Percentiles rank a stretch among this genome's conserved stretches.
Evolutionary conservation across 2,888 invertebrate genomes (phyloP).

Genomic region (Plebejus anna): DNA sequence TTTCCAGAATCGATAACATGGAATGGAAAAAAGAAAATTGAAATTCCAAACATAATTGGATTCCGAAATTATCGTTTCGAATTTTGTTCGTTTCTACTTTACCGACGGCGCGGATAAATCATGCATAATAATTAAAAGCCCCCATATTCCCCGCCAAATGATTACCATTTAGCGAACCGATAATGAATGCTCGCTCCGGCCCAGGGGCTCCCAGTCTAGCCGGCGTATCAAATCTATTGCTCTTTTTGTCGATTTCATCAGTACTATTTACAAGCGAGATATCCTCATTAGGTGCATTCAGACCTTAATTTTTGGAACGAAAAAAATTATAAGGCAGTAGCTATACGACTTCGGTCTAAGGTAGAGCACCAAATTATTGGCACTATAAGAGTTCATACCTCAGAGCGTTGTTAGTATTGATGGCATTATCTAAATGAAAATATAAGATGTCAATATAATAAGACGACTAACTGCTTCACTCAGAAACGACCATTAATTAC

Average conservation of each 20-base stretch:
- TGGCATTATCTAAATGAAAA: no score
- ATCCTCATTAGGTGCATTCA: background rate
- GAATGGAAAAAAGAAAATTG: conserved; percentile 31
- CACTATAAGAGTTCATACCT: background rate
- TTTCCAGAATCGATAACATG: conserved; percentile 10
- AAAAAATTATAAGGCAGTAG: no score
- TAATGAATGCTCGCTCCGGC: conserved; percentile 41
- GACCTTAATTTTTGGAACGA: background rate
- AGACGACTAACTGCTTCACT: no score
- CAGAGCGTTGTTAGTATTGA: no score
- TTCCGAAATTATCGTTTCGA: conserved; percentile 31
- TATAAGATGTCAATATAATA: no score
- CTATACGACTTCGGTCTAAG: no score
- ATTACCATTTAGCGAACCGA: conserved; percentile 42
- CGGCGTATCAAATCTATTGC: conserved; percentile 29
- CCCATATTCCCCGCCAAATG: conserved; percentile 41
- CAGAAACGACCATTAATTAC: no score
- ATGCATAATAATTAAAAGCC: conserved; percentile 44
- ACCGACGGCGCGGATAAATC: conserved; percentile 39
- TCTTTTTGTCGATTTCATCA: conserved; percentile 16
- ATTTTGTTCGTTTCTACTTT: conserved; percentile 32
- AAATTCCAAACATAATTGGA: conserved; percentile 29
- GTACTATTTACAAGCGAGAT: background rate
- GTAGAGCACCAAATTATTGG: background rate
- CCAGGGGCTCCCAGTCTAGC: conserved; percentile 35